phyloP scores from a whole-genome alignment of 2,797 vertebrate species.

The Anguilla pacifica region DNA sequence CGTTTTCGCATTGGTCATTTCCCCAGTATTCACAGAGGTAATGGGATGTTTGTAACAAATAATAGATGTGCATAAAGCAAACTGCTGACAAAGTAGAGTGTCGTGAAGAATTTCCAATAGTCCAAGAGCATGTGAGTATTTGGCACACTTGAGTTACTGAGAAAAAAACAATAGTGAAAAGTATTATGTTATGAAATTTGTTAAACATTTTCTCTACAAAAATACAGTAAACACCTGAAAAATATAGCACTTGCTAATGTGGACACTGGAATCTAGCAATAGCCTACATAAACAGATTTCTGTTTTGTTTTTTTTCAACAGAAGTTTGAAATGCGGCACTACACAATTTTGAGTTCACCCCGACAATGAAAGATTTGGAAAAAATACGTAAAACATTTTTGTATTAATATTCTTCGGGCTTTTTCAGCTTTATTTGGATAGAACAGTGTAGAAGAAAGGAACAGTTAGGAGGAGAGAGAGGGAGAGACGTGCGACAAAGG shows the following conservation, averaged over 20 bases:
- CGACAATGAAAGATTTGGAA: too few species aligned
- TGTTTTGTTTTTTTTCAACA: neutral
- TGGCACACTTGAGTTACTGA: neutral
- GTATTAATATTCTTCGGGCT: too few species aligned
- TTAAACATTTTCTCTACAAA: neutral
- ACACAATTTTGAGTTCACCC: too few species aligned
- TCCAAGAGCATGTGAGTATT: neutral
- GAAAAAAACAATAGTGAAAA: neutral
- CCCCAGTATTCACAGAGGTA: constrained; percentile 39
- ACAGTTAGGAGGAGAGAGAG: too few species aligned
- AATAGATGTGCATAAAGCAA: constrained; percentile 40
- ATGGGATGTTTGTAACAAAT: constrained; percentile 44
- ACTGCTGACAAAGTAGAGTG: neutral
- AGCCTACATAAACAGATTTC: neutral
- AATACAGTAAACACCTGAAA: neutral
- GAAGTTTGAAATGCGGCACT: neutral
- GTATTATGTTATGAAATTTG: neutral
- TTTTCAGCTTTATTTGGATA: too few species aligned
- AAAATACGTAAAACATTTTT: too few species aligned
- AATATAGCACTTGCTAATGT: neutral
- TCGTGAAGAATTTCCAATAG: neutral
- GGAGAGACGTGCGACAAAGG: too few species aligned
- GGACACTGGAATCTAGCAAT: neutral
- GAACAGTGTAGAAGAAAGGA: too few species aligned
- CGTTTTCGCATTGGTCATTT: constrained; percentile 40